Conservation (phyloP, 2,113 vertebrate genomes). For the Egretta garzetta region DNA sequence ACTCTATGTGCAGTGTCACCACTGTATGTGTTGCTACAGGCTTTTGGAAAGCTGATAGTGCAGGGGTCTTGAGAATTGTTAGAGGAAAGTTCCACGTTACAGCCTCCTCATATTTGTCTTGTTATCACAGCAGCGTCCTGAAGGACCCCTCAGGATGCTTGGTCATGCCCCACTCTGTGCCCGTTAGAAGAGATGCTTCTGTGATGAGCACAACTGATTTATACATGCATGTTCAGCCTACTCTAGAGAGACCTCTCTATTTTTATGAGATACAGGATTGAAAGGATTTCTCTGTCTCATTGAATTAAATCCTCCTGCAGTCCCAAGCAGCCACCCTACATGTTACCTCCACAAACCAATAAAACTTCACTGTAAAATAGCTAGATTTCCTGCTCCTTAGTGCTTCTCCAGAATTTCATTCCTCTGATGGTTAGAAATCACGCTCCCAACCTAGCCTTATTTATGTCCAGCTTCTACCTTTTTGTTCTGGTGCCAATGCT, state of each 20-base stretch:
- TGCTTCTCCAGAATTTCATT: neutral
- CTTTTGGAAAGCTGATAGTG: neutral
- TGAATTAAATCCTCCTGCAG: constrained; percentile 7
- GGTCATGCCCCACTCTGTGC: neutral
- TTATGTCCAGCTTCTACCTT: constrained; percentile 20
- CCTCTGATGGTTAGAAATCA: constrained; percentile 18
- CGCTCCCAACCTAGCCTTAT: neutral
- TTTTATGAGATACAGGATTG: constrained; percentile 17
- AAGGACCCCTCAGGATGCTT: neutral
- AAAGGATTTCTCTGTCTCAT: constrained; percentile 23
- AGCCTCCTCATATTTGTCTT: neutral
- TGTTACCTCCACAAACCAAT: neutral
- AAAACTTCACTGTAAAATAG: neutral
- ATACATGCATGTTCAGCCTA: neutral
- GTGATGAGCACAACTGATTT: neutral
- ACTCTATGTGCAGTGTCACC: neutral
- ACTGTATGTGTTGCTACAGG: neutral
- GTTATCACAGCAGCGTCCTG: neutral
- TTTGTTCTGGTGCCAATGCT: constrained; percentile 30
- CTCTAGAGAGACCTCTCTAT: neutral
- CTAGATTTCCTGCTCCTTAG: neutral
- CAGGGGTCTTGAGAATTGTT: neutral
- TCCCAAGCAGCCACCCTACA: neutral
- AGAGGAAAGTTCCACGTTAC: neutral
- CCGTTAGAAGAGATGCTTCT: neutral